phyloP scores from a whole-genome alignment of 2,888 invertebrate species.

The Megamerina dolium region DNA sequence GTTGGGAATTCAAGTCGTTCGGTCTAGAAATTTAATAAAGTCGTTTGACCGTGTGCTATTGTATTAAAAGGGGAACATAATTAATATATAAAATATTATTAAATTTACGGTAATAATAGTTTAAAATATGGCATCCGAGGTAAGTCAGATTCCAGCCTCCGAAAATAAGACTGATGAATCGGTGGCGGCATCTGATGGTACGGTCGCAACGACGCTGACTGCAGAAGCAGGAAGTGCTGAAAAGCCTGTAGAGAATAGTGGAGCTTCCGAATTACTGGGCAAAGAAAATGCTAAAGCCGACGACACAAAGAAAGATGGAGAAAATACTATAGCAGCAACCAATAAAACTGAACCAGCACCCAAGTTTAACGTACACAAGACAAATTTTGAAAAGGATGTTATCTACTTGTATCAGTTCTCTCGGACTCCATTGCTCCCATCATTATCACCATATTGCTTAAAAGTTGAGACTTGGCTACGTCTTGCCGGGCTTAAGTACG shows the following conservation, averaged over 20 bases:
- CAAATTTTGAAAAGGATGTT: conserved; percentile 84
- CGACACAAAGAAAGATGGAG: conserved; percentile 51
- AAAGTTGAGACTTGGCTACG: conserved; percentile 96
- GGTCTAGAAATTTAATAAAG: too few relatives aligned
- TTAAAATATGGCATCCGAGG: conserved; percentile 67
- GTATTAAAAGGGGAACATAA: background rate
- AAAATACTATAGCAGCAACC: conserved; percentile 49
- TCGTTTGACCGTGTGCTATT: background rate
- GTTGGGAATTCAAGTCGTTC: conserved; percentile 3
- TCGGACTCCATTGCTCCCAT: conserved; percentile 82
- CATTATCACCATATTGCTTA: conserved; percentile 86
- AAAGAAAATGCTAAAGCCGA: conserved; percentile 40
- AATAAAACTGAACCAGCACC: conserved; percentile 62
- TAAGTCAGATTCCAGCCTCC: conserved; percentile 45
- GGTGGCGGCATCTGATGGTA: conserved; percentile 47
- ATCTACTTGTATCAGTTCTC: conserved; percentile 93
- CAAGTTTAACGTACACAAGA: conserved; percentile 78
- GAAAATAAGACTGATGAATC: conserved; percentile 53
- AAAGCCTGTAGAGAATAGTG: conserved; percentile 31
- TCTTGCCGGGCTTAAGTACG: conserved; percentile 85
- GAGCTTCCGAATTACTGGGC: conserved; percentile 51
- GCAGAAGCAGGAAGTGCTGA: conserved; percentile 28
- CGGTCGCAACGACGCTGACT: conserved; percentile 47
- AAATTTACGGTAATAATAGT: conserved; percentile 1
- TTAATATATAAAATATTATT: background rate